Conservation (phyloP, 2,113 vertebrate genomes). For the Entelurus aequoreus region DNA sequence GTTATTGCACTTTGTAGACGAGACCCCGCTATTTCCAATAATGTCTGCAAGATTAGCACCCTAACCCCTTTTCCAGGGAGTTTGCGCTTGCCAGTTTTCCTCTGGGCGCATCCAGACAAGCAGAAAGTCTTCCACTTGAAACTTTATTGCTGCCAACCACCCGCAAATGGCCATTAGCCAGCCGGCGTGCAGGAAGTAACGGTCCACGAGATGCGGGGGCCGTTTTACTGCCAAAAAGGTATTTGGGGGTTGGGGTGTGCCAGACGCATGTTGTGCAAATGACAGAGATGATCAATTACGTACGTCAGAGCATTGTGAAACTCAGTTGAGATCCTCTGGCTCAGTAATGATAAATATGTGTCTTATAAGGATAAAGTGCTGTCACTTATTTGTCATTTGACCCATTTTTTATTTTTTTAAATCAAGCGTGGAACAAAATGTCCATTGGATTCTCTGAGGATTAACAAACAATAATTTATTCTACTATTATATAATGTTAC, state of each 20-base stretch:
- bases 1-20: neutral
- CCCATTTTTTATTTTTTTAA: no score
- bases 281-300: conserved; percentile 49
- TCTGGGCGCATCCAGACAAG: conserved; percentile 37
- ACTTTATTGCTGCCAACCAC: conserved; percentile 60
- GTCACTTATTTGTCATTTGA: no score
- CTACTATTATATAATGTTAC: no score
- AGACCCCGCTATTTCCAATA: neutral
- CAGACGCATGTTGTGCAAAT: conserved; percentile 57
- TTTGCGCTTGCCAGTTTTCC: conserved; percentile 42
- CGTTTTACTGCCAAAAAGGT: conserved; percentile 53
- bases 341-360: no score
- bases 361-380: no score
- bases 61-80: conserved; percentile 38
- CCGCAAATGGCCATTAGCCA: conserved; percentile 58
- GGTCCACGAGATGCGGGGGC: conserved; percentile 47
- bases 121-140: conserved; percentile 46
- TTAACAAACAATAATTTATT: no score
- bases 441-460: no score
- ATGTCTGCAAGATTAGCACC: conserved; percentile 18
- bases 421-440: no score
- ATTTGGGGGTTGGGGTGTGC: conserved; percentile 20
- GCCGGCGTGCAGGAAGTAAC: conserved; percentile 57
- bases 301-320: conserved; percentile 42
- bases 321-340: neutral